A percentile compares a stretch with the other conserved stretches of the same genome.
Evolutionary conservation across 2,888 invertebrate species (phyloP).

Genomic region (Parnassius mnemosyne): DNA sequence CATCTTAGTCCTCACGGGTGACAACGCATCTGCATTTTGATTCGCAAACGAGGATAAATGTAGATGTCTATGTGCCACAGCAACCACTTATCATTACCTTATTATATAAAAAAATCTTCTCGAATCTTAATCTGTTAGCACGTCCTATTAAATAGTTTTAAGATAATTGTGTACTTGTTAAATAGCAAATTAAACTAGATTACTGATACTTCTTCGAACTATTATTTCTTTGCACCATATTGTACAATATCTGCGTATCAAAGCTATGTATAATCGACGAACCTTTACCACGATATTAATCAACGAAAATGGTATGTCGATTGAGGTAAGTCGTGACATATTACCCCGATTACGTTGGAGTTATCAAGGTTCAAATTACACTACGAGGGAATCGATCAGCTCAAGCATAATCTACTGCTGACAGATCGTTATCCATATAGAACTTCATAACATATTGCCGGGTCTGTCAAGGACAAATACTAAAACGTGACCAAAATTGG

Average conservation of each 20-base stretch:
- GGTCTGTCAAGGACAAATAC: constrained; percentile 24
- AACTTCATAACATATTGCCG: constrained; percentile 22
- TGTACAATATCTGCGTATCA: background rate
- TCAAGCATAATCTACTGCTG: constrained; percentile 8
- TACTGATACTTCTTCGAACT: too few species aligned
- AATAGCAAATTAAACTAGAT: too few species aligned
- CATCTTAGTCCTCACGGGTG: too few species aligned
- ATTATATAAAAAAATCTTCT: too few species aligned
- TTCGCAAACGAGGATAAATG: too few species aligned
- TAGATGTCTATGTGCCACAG: too few species aligned
- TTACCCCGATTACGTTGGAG: background rate
- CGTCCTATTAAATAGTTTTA: too few species aligned
- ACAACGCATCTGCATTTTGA: too few species aligned
- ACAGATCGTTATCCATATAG: constrained; percentile 20
- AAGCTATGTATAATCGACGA: background rate
- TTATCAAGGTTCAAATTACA: constrained; percentile 5
- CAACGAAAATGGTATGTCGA: background rate
- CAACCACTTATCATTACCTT: too few species aligned
- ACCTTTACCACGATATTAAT: background rate
- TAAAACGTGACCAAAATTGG: constrained; percentile 17
- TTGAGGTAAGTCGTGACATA: background rate
- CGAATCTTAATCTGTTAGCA: too few species aligned
- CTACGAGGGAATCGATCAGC: constrained; percentile 15
- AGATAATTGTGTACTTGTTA: too few species aligned
- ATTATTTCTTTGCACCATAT: too few species aligned